Percentiles rank a stretch among this genome's conserved stretches.
These are phyloP conservation scores for Panagrolaimus sp. DNA, from an alignment of 1,140 invertebrate species.

Conservation along the genomic window DNA sequence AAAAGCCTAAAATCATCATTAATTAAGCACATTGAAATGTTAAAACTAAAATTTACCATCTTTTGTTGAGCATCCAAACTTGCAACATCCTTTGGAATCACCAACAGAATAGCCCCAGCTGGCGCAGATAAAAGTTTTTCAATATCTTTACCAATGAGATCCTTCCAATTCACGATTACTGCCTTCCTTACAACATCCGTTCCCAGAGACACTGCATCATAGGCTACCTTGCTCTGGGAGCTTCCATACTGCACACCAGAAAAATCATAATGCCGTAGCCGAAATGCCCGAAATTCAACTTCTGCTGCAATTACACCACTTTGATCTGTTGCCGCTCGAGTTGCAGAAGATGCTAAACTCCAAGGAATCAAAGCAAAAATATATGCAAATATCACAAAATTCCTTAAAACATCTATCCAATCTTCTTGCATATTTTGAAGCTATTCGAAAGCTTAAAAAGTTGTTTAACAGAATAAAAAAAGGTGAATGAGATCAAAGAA, in stretches of 20 bases:
- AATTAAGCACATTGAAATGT: conserved; percentile 1
- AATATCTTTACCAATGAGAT: conserved; percentile 74
- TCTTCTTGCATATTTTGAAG: conserved; percentile 61
- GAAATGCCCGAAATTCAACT: conserved; percentile 76
- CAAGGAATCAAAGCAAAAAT: conserved; percentile 38
- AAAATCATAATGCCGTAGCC: conserved; percentile 88
- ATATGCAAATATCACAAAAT: conserved; percentile 42
- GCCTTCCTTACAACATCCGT: conserved; percentile 79
- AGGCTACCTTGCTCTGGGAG: conserved; percentile 64
- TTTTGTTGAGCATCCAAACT: conserved; percentile 67
- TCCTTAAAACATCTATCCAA: conserved; percentile 46
- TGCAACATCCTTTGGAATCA: conserved; percentile 74
- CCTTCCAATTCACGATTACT: conserved; percentile 75
- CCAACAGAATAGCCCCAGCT: conserved; percentile 76
- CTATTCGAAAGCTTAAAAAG: too few relatives aligned
- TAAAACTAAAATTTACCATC: conserved; percentile 65
- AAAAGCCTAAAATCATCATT: conserved; percentile 65
- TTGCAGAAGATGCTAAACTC: conserved; percentile 20
- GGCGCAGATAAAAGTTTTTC: conserved; percentile 71
- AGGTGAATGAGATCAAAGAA: conserved; percentile 10
- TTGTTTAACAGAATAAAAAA: too few relatives aligned
- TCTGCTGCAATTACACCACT: conserved; percentile 64
- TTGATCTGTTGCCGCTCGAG: neutral
- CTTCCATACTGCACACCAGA: conserved; percentile 72
- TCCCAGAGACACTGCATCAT: conserved; percentile 76